Evolutionary conservation across 2,888 invertebrate genomes (phyloP).

Genomic region (Merodon equestris): DNA sequence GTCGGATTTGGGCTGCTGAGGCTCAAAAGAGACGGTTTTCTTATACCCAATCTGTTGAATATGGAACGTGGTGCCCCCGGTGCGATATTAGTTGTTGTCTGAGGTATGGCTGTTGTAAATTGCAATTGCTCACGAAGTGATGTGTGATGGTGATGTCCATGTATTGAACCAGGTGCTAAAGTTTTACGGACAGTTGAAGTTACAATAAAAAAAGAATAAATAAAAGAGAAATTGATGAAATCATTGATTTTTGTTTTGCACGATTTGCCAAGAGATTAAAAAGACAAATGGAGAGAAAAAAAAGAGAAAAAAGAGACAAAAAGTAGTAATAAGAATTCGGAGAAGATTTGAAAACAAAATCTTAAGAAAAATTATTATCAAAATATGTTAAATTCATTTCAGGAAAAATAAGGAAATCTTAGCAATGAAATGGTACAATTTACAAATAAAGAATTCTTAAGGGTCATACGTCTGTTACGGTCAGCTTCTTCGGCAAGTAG

Average conservation of each 20-base stretch:
- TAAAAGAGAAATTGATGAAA: slow-evolving; percentile 44
- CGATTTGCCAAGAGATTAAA: slow-evolving; percentile 24
- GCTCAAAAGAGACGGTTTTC: slow-evolving; percentile 92
- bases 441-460: not conserved
- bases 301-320: slow-evolving; percentile 21
- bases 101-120: slow-evolving; percentile 80
- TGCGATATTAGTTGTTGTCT: slow-evolving; percentile 79
- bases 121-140: slow-evolving; percentile 82
- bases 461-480: slow-evolving; percentile 84
- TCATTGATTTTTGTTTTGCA: slow-evolving; percentile 34
- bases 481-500: slow-evolving; percentile 89
- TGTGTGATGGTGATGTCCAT: slow-evolving; percentile 79
- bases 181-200: not conserved
- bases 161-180: slow-evolving; percentile 74
- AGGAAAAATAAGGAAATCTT: slow-evolving; percentile 5
- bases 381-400: too few species aligned
- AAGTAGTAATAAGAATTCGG: not conserved
- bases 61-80: slow-evolving; percentile 84
- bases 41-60: slow-evolving; percentile 91
- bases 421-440: slow-evolving; percentile 5
- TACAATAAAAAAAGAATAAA: slow-evolving; percentile 26
- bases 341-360: slow-evolving; percentile 16
- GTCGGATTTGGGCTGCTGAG: slow-evolving; percentile 83
- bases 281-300: slow-evolving; percentile 32
- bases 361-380: slow-evolving; percentile 1